A percentile compares a stretch with the other conserved stretches of the same genome.
Conservation (phyloP, 1,140 invertebrate species). For the Hestina assimilis region DNA sequence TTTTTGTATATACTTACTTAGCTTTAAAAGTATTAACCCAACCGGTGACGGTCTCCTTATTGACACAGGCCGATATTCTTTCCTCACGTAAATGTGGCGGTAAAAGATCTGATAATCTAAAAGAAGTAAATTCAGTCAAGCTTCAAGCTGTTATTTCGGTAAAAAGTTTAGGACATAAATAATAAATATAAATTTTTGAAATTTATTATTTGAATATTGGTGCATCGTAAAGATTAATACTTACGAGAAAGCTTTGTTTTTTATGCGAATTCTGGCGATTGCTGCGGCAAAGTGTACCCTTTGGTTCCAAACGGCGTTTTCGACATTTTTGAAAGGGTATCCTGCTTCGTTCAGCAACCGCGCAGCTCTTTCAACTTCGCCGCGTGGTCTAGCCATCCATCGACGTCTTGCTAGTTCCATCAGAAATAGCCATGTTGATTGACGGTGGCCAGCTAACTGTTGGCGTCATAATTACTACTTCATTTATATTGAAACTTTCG, state of each 20-base stretch:
- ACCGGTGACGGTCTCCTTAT: constrained; percentile 82
- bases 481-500: not conserved
- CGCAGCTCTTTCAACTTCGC: constrained; percentile 45
- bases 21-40: constrained; percentile 87
- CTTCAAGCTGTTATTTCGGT: not conserved
- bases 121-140: not conserved
- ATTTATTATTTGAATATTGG: not conserved
- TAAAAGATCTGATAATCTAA: constrained; percentile 81
- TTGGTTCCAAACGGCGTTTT: constrained; percentile 80
- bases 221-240: constrained; percentile 4
- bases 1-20: constrained; percentile 77
- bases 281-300: constrained; percentile 84
- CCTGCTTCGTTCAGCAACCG: constrained; percentile 45
- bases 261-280: constrained; percentile 84
- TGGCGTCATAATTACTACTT: not conserved
- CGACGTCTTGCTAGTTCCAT: constrained; percentile 65
- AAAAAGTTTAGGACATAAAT: too few relatives aligned
- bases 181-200: too few relatives aligned
- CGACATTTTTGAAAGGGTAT: constrained; percentile 70
- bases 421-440: constrained; percentile 60
- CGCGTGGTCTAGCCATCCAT: constrained; percentile 52
- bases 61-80: constrained; percentile 79
- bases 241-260: constrained; percentile 82
- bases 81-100: constrained; percentile 84
- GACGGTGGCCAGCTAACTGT: constrained; percentile 47